phyloP scores from a whole-genome alignment of 2,888 invertebrate species.

The Cantharis rufa region DNA sequence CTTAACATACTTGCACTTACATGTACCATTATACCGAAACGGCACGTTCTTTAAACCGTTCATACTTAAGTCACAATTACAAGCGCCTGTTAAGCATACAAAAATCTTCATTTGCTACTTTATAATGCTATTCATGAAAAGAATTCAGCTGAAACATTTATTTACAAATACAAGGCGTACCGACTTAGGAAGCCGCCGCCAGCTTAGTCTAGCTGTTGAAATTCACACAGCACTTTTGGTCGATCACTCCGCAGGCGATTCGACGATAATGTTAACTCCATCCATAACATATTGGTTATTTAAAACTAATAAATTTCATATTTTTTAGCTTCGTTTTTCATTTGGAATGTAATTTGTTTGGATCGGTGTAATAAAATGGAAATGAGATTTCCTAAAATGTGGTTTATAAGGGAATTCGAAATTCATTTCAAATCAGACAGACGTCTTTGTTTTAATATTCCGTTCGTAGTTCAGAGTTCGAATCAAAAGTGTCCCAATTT shows the following conservation, averaged over 20 bases:
- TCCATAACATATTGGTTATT: not conserved
- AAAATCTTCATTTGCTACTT: conserved; percentile 1
- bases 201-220: not conserved
- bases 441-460: conserved; percentile 38
- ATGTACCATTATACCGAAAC: conserved; percentile 24
- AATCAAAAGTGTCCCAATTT: conserved; percentile 40
- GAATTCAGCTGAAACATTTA: not conserved
- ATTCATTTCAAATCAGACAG: conserved; percentile 29
- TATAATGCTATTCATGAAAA: not conserved
- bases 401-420: conserved; percentile 14
- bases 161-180: not conserved
- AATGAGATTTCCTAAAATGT: conserved; percentile 22
- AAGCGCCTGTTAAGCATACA: not conserved
- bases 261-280: not conserved
- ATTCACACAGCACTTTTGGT: not conserved
- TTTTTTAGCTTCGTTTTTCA: not conserved
- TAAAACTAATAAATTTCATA: not conserved
- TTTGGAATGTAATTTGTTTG: not conserved
- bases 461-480: conserved; percentile 29
- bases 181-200: not conserved
- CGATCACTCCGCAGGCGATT: too few species aligned
- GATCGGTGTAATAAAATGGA: conserved; percentile 20
- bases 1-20: conserved; percentile 27
- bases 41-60: conserved; percentile 10
- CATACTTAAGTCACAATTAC: conserved; percentile 1